A percentile compares a stretch with the other conserved stretches of the same genome.
These are phyloP conservation scores for Mesopsocus fuscifrons DNA, from an alignment of 2,888 invertebrate species.

Conservation along the genomic window DNA sequence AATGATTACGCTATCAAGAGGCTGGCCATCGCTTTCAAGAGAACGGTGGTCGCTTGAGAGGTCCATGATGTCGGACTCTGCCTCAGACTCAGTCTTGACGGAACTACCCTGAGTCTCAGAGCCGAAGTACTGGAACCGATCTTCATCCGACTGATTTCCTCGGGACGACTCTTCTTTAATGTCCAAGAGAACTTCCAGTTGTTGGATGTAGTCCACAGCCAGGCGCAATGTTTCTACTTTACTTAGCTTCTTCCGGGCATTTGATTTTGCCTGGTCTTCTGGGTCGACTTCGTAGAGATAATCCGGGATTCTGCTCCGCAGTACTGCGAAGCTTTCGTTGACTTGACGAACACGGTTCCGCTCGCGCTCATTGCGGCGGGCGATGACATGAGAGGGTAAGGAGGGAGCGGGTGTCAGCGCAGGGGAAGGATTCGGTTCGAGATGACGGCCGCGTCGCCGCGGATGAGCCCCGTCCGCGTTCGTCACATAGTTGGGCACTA, in stretches of 20 bases:
- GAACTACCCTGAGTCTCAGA: too few species aligned
- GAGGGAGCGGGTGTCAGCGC: not conserved
- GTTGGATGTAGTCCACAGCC: conserved; percentile 79
- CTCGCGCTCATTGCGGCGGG: conserved; percentile 79
- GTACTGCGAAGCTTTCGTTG: conserved; percentile 75
- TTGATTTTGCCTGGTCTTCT: conserved; percentile 31
- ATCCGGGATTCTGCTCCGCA: conserved; percentile 70
- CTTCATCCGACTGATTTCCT: too few species aligned
- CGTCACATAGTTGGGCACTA: conserved; percentile 4
- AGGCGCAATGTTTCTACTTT: conserved; percentile 78
- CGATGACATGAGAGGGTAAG: conserved; percentile 22
- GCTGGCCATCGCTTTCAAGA: too few species aligned
- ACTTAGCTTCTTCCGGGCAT: conserved; percentile 47
- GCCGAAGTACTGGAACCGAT: too few species aligned
- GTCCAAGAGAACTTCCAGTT: conserved; percentile 50
- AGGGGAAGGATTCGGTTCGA: too few species aligned
- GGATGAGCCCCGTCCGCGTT: not conserved
- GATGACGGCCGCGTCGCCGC: not conserved
- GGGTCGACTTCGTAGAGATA: conserved; percentile 54
- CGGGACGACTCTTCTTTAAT: too few species aligned
- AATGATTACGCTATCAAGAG: too few species aligned
- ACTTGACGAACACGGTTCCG: conserved; percentile 84
- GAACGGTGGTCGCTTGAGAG: too few species aligned
- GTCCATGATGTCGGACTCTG: too few species aligned
- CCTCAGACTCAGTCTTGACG: too few species aligned